Conservation (phyloP, 2,888 invertebrate genomes). For the Parascotia fuliginaria region DNA sequence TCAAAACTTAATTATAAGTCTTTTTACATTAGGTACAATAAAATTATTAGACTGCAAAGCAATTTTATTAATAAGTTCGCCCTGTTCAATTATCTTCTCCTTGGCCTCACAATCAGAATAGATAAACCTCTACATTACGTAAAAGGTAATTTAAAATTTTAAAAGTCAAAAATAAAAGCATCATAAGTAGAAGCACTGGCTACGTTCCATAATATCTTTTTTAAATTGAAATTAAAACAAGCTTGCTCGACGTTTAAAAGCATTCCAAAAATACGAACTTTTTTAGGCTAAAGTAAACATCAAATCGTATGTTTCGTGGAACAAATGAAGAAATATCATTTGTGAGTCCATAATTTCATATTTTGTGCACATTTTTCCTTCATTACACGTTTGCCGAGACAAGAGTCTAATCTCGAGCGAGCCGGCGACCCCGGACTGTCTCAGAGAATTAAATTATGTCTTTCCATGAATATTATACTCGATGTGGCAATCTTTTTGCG, state of each 20-base stretch:
- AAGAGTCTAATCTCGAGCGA: constrained; percentile 71
- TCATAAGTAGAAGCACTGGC: constrained; percentile 2
- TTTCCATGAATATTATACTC: constrained; percentile 84
- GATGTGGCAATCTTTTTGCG: constrained; percentile 73
- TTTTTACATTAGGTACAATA: too few species aligned
- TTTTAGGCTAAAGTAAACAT: constrained; percentile 32
- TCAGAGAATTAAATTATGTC: constrained; percentile 78
- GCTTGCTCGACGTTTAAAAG: constrained; percentile 14
- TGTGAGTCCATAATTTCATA: constrained; percentile 72
- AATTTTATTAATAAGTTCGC: too few species aligned
- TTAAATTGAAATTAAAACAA: constrained; percentile 37
- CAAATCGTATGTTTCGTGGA: constrained; percentile 30
- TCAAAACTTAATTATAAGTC: too few species aligned
- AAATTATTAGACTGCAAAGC: too few species aligned
- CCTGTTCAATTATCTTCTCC: too few species aligned
- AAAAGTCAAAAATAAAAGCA: constrained; percentile 12
- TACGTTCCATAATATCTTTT: constrained; percentile 26
- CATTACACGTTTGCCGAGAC: constrained; percentile 74
- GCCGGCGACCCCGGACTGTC: constrained; percentile 64
- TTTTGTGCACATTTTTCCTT: constrained; percentile 70
- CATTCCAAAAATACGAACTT: constrained; percentile 21
- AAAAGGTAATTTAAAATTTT: constrained; percentile 5
- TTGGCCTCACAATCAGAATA: too few species aligned
- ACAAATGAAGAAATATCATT: constrained; percentile 64
- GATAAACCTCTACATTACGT: too few species aligned